A percentile compares a stretch with the other conserved stretches of the same genome.
Conservation (phyloP, 2,113 vertebrate genomes). For the Notothenia coriiceps region DNA sequence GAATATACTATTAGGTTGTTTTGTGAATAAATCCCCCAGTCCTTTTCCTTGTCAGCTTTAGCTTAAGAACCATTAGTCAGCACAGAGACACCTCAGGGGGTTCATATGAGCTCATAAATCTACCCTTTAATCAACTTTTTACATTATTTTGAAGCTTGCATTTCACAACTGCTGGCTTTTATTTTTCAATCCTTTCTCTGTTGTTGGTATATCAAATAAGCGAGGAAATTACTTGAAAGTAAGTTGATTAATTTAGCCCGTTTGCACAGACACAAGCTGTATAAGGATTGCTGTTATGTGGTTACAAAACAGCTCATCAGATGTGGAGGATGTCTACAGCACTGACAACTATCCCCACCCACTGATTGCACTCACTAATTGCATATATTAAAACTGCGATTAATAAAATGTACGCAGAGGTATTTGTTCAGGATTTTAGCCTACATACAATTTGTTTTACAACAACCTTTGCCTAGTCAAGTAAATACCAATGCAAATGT, state of each 20-base stretch:
- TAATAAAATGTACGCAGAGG: background rate
- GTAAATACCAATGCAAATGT: background rate
- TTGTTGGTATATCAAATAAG: conserved; percentile 22
- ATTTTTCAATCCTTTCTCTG: conserved; percentile 35
- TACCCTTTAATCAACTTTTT: conserved; percentile 62
- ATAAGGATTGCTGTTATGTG: conserved; percentile 27
- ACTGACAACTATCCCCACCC: conserved; percentile 13
- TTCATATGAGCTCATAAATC: conserved; percentile 74
- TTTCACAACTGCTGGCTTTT: conserved; percentile 33
- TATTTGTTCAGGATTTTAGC: background rate
- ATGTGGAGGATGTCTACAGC: conserved; percentile 27
- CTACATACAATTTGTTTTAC: background rate
- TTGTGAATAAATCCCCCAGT: conserved; percentile 65
- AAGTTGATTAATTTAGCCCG: conserved; percentile 37
- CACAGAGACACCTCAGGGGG: conserved; percentile 49
- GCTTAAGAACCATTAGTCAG: conserved; percentile 67
- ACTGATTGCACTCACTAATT: conserved; percentile 45
- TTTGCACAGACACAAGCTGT: conserved; percentile 29
- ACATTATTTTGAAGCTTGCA: conserved; percentile 59
- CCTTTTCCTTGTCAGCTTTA: conserved; percentile 55
- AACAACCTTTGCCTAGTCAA: background rate
- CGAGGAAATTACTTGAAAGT: background rate
- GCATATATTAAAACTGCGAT: conserved; percentile 21
- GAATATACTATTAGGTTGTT: conserved; percentile 50
- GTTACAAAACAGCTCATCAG: conserved; percentile 35